Evolutionary conservation across 1,140 invertebrate species (phyloP).

Genomic region (Eubasilissa regina): DNA sequence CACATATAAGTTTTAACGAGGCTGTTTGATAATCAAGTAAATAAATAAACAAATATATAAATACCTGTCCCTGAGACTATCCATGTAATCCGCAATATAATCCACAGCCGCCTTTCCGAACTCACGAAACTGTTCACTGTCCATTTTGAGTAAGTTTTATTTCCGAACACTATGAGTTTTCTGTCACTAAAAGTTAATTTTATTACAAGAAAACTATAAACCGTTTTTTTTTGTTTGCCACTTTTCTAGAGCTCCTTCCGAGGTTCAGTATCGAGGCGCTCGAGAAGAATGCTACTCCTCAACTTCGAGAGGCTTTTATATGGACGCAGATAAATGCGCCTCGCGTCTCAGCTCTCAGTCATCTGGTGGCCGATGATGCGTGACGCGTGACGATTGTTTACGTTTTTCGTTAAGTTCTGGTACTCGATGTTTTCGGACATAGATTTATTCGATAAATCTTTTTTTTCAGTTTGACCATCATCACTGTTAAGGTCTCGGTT

Average conservation of each 20-base stretch:
- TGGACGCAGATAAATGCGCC: conserved; percentile 15
- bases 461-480: conserved; percentile 17
- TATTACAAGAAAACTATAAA: not conserved
- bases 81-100: conserved; percentile 85
- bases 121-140: conserved; percentile 80
- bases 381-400: conserved; percentile 30
- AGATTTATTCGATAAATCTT: not conserved
- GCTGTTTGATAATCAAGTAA: too few species aligned
- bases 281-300: conserved; percentile 28
- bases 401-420: conserved; percentile 7
- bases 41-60: conserved; percentile 11
- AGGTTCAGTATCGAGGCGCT: conserved; percentile 7
- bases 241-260: not conserved
- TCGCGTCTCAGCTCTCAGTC: not conserved
- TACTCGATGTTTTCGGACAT: conserved; percentile 3
- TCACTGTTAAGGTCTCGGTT: conserved; percentile 26
- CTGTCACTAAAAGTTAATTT: not conserved
- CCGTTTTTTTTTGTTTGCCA: not conserved
- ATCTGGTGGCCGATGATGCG: not conserved
- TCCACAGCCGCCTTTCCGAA: conserved; percentile 85
- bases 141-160: conserved; percentile 70
- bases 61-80: conserved; percentile 80
- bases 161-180: not conserved
- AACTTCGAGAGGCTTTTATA: conserved; percentile 23
- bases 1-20: too few species aligned